These are phyloP conservation scores for Drosophila biarmipes DNA, from an alignment of 1,140 invertebrate species.

Conservation along the genomic window DNA sequence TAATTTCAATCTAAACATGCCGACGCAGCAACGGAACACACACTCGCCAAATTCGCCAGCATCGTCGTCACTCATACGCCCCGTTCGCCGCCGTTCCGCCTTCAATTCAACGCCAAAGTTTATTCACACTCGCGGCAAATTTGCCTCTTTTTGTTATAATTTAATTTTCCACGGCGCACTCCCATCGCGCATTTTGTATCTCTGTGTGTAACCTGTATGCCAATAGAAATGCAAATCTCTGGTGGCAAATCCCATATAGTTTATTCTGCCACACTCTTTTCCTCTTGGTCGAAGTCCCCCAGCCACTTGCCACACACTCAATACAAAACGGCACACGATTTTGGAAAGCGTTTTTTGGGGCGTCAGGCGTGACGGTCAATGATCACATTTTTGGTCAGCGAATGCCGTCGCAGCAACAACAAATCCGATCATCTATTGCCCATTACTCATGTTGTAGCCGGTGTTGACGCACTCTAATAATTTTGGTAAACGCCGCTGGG, in stretches of 20 bases:
- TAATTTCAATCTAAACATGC: constrained; percentile 70
- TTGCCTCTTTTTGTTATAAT: constrained; percentile 60
- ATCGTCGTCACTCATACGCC: constrained; percentile 67
- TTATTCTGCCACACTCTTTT: constrained; percentile 5
- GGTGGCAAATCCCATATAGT: constrained; percentile 15
- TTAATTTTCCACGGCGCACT: constrained; percentile 63
- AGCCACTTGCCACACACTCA: constrained; percentile 52
- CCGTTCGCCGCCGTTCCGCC: constrained; percentile 51
- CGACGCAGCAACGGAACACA: constrained; percentile 9
- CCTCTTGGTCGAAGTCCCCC: neutral
- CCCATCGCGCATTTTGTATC: constrained; percentile 6
- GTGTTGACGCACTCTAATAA: constrained; percentile 79
- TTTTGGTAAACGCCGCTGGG: constrained; percentile 62
- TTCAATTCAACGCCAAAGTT: constrained; percentile 58
- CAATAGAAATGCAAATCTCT: constrained; percentile 50
- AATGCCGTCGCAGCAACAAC: constrained; percentile 29
- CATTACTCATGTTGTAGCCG: constrained; percentile 19
- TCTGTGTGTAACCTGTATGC: constrained; percentile 25
- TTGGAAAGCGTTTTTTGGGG: constrained; percentile 72
- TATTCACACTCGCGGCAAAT: constrained; percentile 68
- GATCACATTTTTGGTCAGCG: constrained; percentile 67
- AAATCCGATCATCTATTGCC: constrained; percentile 11
- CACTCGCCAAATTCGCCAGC: constrained; percentile 21
- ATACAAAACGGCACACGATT: constrained; percentile 64
- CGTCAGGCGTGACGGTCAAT: constrained; percentile 80